Evolutionary conservation across 2,797 vertebrate genomes (phyloP), one percentile per base, ranked within the genome.

Genomic region (Hozukius guyotensis): DNA sequence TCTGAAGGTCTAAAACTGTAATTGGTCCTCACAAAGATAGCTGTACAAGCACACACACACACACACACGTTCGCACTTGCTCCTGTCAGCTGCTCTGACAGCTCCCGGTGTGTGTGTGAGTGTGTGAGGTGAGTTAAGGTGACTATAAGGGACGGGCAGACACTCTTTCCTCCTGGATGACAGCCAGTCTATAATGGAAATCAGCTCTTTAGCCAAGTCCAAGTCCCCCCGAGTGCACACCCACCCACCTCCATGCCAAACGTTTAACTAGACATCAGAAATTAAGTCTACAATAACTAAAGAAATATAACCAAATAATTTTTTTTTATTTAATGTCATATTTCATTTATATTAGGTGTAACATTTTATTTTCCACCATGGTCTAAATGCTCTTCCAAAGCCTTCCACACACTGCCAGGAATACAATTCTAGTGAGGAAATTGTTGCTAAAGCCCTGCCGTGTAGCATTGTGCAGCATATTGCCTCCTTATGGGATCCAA

Each of bases 121-220:
- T 68, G 81, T 67, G 71, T 67, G 53, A 65, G 69, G 74, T 72
- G 70, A 73, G 75, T 57, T 88, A 49, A 83, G 83, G 77, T 78
- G 53, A 75, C 16, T 27, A 4, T 20, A 56, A 8, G 29, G 34
- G 27, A 63, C 36, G 10, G 2, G 25, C 8, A 46, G 31, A 65
- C 27, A 8, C 25, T 20, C 10, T 69, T 32, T 64, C 65, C 16
- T 64, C 72, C 18, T 38, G 75, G 29, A 32, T 12, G 16, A 59
- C 27, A 72, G 72, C 29, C 72, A 34, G 34, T 27, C 25, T 11
- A 22, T 22, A 20, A 8, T 24, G 49, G 18, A n/a, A 42, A 73
- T 38, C 24, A 59, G 24, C 20, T 59, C 4, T 24, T 1, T 22
- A 29, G n/a, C 20, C 0, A 0, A 8, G 42, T 8, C 25, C 42